Conservation (phyloP, 2,888 invertebrate genomes). For the Ariolimax columbianus region DNA sequence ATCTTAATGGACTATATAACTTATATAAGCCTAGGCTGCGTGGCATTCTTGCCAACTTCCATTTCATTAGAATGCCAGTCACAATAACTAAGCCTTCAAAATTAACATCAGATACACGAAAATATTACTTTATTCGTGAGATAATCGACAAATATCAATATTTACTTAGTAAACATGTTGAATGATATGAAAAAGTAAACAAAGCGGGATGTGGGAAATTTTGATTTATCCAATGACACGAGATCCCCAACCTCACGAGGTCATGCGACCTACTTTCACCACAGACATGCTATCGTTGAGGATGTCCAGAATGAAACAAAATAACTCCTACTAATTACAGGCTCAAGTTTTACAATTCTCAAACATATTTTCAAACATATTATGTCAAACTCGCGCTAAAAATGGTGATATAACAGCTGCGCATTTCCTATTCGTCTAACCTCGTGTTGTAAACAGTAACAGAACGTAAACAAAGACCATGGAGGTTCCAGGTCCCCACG, state of each 20-base stretch:
- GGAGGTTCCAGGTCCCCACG: background rate
- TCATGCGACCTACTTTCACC: constrained; percentile 55
- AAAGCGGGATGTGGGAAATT: constrained; percentile 50
- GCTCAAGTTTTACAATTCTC: background rate
- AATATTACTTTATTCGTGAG: background rate
- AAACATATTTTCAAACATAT: background rate
- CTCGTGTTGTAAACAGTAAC: constrained; percentile 63
- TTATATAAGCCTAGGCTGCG: background rate
- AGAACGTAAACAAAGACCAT: constrained; percentile 72
- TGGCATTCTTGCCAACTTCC: constrained; percentile 11
- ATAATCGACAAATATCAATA: background rate
- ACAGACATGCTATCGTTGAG: background rate
- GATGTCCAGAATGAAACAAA: background rate
- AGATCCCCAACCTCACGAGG: constrained; percentile 44
- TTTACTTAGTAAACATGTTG: background rate
- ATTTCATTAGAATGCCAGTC: background rate
- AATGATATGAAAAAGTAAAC: constrained; percentile 37
- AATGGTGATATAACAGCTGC: background rate
- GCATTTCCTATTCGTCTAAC: constrained; percentile 46
- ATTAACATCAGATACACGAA: background rate
- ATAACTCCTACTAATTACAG: background rate
- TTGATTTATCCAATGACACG: constrained; percentile 48
- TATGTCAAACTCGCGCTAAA: background rate
- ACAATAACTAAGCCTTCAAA: background rate
- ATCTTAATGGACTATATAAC: background rate